Conservation (phyloP, 2,888 invertebrate species). For the Ornithoptera alexandrae region DNA sequence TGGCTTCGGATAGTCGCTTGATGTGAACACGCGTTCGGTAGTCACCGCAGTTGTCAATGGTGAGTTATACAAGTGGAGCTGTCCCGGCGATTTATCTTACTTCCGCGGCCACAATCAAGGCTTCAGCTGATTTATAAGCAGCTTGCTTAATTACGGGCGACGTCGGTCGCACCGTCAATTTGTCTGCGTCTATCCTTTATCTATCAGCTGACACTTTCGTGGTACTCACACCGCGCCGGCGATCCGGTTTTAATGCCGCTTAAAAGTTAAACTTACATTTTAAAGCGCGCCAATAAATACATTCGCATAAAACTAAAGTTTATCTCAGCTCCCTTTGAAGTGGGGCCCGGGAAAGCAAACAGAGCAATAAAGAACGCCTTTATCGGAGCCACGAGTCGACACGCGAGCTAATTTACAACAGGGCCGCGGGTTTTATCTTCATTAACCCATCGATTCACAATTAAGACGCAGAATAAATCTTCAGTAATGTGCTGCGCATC, state of each 20-base stretch:
- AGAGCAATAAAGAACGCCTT: slow-evolving; percentile 79
- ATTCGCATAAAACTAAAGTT: slow-evolving; percentile 75
- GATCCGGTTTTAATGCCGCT: slow-evolving; percentile 40
- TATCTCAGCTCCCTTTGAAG: slow-evolving; percentile 78
- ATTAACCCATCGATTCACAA: slow-evolving; percentile 81
- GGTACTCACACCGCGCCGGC: slow-evolving; percentile 48
- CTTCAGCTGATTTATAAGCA: slow-evolving; percentile 74
- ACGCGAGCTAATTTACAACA: slow-evolving; percentile 81
- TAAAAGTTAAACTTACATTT: slow-evolving; percentile 42
- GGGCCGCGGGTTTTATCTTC: slow-evolving; percentile 80
- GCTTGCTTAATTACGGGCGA: slow-evolving; percentile 69
- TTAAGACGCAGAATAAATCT: slow-evolving; percentile 80
- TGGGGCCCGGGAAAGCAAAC: slow-evolving; percentile 77
- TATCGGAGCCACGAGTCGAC: slow-evolving; percentile 78
- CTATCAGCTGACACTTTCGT: slow-evolving; percentile 48
- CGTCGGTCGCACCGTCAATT: slow-evolving; percentile 66
- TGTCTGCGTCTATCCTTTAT: slow-evolving; percentile 57
- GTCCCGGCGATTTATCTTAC: slow-evolving; percentile 76
- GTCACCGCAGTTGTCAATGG: slow-evolving; percentile 68
- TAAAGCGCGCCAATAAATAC: slow-evolving; percentile 62
- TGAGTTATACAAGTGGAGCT: slow-evolving; percentile 67
- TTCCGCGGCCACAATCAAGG: slow-evolving; percentile 70
- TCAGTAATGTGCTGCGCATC: slow-evolving; percentile 77
- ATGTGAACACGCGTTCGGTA: slow-evolving; percentile 50
- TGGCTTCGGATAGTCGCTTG: slow-evolving; percentile 38